Percentiles rank a stretch among this genome's conserved stretches.
phyloP scores from a whole-genome alignment of 2,888 invertebrate species.

The Bimastos eiseni region DNA sequence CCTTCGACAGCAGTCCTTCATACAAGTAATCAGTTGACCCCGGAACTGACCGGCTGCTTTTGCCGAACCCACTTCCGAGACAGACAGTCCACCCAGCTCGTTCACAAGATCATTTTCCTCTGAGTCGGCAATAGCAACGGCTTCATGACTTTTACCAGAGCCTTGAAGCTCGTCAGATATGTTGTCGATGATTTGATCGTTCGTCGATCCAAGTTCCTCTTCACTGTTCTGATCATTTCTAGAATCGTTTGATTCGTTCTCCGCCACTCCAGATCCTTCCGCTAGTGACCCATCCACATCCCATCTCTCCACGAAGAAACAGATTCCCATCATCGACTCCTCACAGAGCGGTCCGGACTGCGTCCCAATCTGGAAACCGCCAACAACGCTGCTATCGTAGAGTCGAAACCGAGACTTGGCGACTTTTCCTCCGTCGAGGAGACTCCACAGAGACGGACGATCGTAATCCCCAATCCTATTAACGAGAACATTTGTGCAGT shows the following conservation, averaged over 20 bases:
- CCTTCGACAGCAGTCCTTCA: slow-evolving; percentile 83
- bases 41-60: slow-evolving; percentile 44
- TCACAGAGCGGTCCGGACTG: slow-evolving; percentile 91
- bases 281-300: not conserved
- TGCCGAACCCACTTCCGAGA: not conserved
- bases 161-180: not conserved
- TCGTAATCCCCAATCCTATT: slow-evolving; percentile 76
- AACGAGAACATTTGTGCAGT: slow-evolving; percentile 85
- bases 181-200: not conserved
- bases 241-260: not conserved
- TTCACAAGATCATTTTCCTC: not conserved
- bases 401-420: slow-evolving; percentile 41
- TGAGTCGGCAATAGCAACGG: not conserved
- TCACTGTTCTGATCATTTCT: not conserved
- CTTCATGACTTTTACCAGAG: not conserved
- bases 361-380: slow-evolving; percentile 71
- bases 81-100: not conserved
- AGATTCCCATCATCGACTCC: slow-evolving; percentile 92
- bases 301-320: slow-evolving; percentile 85
- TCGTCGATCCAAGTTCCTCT: not conserved
- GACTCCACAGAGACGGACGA: slow-evolving; percentile 64
- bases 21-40: slow-evolving; percentile 88
- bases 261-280: not conserved
- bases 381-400: slow-evolving; percentile 68
- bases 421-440: slow-evolving; percentile 23